A percentile compares a stretch with the other conserved stretches of the same genome.
Evolutionary conservation across 2,797 vertebrate genomes (phyloP).

Genomic region (Arnoldichthys spilopterus): DNA sequence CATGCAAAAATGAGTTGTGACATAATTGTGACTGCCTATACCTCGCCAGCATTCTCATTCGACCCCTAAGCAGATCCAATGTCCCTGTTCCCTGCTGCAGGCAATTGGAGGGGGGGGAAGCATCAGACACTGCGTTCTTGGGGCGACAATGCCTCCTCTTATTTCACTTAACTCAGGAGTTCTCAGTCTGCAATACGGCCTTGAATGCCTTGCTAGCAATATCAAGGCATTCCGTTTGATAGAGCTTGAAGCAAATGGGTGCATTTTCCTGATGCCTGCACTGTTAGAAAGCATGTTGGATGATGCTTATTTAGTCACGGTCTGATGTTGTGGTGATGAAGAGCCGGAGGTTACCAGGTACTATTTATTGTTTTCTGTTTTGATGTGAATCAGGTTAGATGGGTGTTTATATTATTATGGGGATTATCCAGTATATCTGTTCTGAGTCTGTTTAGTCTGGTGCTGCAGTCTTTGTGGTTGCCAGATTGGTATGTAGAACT

Average conservation of each 20-base stretch:
- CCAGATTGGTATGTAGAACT: not conserved
- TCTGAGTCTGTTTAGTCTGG: not conserved
- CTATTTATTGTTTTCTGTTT: constrained; percentile 17
- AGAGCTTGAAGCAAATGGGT: constrained; percentile 17
- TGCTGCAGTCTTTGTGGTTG: not conserved
- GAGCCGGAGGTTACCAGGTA: constrained; percentile 51
- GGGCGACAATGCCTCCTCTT: constrained; percentile 43
- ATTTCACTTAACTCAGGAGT: constrained; percentile 60
- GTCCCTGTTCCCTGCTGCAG: constrained; percentile 50
- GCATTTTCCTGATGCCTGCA: constrained; percentile 16
- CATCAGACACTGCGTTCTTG: constrained; percentile 25
- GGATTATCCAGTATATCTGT: constrained; percentile 24
- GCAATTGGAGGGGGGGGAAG: constrained; percentile 9
- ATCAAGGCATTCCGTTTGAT: constrained; percentile 33
- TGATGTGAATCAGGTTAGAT: not conserved
- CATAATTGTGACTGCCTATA: constrained; percentile 62
- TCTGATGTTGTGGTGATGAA: constrained; percentile 43
- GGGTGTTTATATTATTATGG: constrained; percentile 1
- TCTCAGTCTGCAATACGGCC: constrained; percentile 42
- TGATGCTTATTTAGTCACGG: constrained; percentile 31
- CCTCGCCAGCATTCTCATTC: constrained; percentile 69
- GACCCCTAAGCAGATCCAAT: constrained; percentile 77
- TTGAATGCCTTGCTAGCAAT: constrained; percentile 39
- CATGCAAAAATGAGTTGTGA: constrained; percentile 74
- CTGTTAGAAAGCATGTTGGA: constrained; percentile 21